These are phyloP conservation scores for Caenorhabditis tropicalis DNA, from an alignment of 1,140 invertebrate species.

Conservation along the genomic window DNA sequence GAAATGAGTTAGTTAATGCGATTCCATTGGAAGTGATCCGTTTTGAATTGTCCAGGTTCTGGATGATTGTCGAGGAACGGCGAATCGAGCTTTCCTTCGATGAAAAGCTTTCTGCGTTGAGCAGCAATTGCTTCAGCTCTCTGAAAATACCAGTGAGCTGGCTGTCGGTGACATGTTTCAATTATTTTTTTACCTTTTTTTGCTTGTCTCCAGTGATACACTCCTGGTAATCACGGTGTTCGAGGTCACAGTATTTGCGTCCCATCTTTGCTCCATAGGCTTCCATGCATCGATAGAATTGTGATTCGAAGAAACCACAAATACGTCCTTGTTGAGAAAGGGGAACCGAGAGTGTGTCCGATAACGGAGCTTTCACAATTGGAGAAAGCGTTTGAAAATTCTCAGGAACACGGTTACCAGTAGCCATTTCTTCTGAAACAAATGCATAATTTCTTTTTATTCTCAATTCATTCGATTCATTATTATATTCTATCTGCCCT, in stretches of 20 bases:
- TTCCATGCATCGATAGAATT: conserved; percentile 68
- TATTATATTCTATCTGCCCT: not conserved
- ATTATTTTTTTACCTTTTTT: conserved; percentile 50
- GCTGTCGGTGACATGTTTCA: not conserved
- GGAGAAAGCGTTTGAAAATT: conserved; percentile 48
- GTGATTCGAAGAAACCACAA: conserved; percentile 68
- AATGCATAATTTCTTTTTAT: not conserved
- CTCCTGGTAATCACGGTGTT: conserved; percentile 66
- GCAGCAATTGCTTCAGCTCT: conserved; percentile 60
- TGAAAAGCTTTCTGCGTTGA: conserved; percentile 65
- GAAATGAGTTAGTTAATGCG: conserved; percentile 54
- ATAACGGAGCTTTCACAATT: conserved; percentile 51
- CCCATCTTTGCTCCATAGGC: conserved; percentile 66
- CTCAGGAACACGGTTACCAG: conserved; percentile 56
- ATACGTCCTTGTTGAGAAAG: conserved; percentile 56
- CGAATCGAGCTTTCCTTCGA: conserved; percentile 58
- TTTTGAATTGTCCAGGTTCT: conserved; percentile 57
- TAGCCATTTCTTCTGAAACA: conserved; percentile 21
- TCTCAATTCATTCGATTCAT: not conserved
- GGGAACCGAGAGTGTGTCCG: conserved; percentile 48
- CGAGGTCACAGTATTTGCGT: conserved; percentile 66
- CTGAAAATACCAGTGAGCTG: no score
- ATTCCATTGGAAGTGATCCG: conserved; percentile 65
- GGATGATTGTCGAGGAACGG: conserved; percentile 61
- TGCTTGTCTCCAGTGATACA: conserved; percentile 68